phyloP scores from a whole-genome alignment of 2,888 invertebrate species.

The Tachina fera region DNA sequence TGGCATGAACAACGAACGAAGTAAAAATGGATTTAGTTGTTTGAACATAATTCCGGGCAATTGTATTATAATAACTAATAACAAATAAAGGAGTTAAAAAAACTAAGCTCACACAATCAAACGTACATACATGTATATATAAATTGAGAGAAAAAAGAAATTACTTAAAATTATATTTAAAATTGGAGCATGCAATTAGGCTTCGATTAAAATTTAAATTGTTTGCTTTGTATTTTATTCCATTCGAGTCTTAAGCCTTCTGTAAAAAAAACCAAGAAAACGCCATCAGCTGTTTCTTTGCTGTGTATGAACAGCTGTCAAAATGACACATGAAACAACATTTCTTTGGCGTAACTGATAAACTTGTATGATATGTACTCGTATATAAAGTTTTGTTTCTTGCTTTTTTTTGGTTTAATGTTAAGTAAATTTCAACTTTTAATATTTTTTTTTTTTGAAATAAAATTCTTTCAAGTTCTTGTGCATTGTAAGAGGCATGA shows the following conservation, averaged over 20 bases:
- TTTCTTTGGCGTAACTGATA: slow-evolving; percentile 64
- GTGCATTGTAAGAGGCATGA: slow-evolving; percentile 48
- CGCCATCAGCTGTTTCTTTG: slow-evolving; percentile 69
- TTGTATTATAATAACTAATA: too few relatives aligned
- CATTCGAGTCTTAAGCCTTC: not conserved
- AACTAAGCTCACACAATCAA: not conserved
- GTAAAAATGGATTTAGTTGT: slow-evolving; percentile 65
- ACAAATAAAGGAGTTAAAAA: not conserved
- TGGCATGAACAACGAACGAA: slow-evolving; percentile 21
- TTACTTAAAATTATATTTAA: not conserved
- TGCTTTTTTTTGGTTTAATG: slow-evolving; percentile 37
- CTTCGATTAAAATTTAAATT: not conserved
- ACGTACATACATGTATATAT: too few relatives aligned
- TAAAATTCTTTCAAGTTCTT: not conserved
- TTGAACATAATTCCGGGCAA: slow-evolving; percentile 64
- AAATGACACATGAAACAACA: slow-evolving; percentile 69
- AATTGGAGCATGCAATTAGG: not conserved
- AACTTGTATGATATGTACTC: slow-evolving; percentile 50
- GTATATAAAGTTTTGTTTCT: slow-evolving; percentile 48
- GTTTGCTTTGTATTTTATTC: not conserved
- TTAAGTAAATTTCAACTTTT: slow-evolving; percentile 57
- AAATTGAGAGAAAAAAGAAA: not conserved
- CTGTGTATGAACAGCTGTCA: slow-evolving; percentile 68
- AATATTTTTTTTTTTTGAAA: slow-evolving; percentile 29
- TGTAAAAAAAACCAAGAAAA: not conserved